Evolutionary conservation across 2,888 invertebrate genomes (phyloP).

Genomic region (Himalopsyche kuldschensis): DNA sequence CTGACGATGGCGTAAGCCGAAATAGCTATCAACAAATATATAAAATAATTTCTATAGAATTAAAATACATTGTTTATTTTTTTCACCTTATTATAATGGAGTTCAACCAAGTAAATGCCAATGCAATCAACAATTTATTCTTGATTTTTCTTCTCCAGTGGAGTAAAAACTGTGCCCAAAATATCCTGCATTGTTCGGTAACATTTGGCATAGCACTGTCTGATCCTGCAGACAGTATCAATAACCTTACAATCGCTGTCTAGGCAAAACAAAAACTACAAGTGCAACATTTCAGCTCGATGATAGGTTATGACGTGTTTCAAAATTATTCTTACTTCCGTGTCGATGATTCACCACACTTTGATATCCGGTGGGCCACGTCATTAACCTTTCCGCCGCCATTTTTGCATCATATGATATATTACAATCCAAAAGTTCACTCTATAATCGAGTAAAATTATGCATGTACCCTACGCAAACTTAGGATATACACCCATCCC

Average conservation of each 20-base stretch:
- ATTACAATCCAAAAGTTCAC: no score
- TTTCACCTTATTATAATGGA: no score
- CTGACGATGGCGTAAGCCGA: no score
- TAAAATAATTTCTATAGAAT: no score
- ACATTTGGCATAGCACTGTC: not conserved
- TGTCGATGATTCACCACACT: not conserved
- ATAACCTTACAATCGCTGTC: not conserved
- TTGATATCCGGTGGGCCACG: not conserved
- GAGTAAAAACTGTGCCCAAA: not conserved
- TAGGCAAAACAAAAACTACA: not conserved
- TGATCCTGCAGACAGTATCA: not conserved
- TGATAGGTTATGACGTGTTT: not conserved
- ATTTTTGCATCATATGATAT: not conserved
- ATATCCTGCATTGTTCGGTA: not conserved
- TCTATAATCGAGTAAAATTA: no score
- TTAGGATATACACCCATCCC: not conserved
- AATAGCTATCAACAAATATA: no score
- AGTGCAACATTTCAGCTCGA: not conserved
- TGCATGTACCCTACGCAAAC: no score
- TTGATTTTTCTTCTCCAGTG: not conserved
- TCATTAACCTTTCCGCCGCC: not conserved
- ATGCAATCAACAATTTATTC: no score
- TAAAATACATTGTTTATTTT: no score
- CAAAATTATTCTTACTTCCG: not conserved
- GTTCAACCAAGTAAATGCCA: no score